Base-by-base conservation (phyloP, 2,113 vertebrate species). In the Grallaria varia region DNA sequence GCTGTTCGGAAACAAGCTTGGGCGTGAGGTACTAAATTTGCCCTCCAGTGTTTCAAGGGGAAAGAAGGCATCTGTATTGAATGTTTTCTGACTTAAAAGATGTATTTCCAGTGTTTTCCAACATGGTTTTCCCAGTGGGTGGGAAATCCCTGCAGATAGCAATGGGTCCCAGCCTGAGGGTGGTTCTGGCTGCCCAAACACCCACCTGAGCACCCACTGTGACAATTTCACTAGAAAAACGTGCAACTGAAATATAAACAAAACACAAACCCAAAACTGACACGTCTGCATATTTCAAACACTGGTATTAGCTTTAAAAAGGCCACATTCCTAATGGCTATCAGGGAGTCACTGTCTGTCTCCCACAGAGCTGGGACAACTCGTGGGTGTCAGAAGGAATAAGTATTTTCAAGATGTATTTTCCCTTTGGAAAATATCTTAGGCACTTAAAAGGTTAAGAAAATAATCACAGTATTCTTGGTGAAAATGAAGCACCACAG, bases 301-400 rank as follows among this genome's bases (percentile, higher is more conserved):
- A 21, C 53, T 33, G 12, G 20, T 23, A 7, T 1, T 28, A 9
- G 15, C 8, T 62, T 56, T 37, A 31, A 28, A 28, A 60, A 39
- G 20, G 10, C 8, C 9, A 0, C 10, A 4, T 77, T 44, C 31
- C 39, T 59, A 8, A 30, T 12, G 2, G 3, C 3, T 20, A 14
- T 8, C 1, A 2, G 28, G 11, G 17, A 28, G 20, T 3, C 17
- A 9, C 2, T 27, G 31, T 27, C 47, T 8, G 18, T 31, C 23
- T 35, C 35, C 42, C 27, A 18, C 39, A 17, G 33, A 6, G 4
- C 47, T 20, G 37, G 3, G 17, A 53, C 6, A 78, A 10, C 50
- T 23, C 0, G 0, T 3, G 23, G 9, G 23, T 39, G 6, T 64
- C 28, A 7, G 42, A 35, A 14, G 28, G 22, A 52, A 28, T 1